Evolutionary conservation across 2,797 vertebrate species (phyloP).

Genomic region (Anniella stebbinsi): DNA sequence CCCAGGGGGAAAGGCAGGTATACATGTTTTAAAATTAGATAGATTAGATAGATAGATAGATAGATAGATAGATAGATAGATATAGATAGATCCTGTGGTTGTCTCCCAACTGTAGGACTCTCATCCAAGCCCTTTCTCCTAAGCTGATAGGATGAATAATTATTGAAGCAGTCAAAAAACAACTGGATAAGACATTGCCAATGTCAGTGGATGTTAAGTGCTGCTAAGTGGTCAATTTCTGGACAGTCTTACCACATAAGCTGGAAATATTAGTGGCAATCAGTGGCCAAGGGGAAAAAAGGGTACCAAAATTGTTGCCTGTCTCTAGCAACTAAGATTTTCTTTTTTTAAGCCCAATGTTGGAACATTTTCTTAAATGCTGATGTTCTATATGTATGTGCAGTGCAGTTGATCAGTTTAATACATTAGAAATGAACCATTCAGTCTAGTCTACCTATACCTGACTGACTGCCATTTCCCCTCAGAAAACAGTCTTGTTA

Average conservation of each 20-base stretch:
- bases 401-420: slow-evolving; percentile 46
- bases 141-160: not conserved
- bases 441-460: slow-evolving; percentile 54
- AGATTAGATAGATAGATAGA: too few relatives aligned
- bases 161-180: not conserved
- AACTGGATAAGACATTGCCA: not conserved
- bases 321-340: not conserved
- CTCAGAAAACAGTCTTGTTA: slow-evolving; percentile 54
- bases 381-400: slow-evolving; percentile 48
- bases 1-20: not conserved
- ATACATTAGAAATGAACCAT: slow-evolving; percentile 62
- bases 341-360: slow-evolving; percentile 44
- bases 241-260: not conserved
- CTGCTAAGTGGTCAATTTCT: not conserved
- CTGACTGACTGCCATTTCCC: slow-evolving; percentile 55
- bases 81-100: too few relatives aligned
- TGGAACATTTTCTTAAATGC: slow-evolving; percentile 49
- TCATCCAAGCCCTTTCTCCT: not conserved
- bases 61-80: too few relatives aligned
- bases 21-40: not conserved
- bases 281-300: not conserved
- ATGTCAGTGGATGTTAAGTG: not conserved
- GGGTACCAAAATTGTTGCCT: not conserved
- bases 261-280: not conserved
- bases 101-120: not conserved